Conservation (phyloP, 2,797 vertebrate genomes). For the Peromyscus aztecus region DNA sequence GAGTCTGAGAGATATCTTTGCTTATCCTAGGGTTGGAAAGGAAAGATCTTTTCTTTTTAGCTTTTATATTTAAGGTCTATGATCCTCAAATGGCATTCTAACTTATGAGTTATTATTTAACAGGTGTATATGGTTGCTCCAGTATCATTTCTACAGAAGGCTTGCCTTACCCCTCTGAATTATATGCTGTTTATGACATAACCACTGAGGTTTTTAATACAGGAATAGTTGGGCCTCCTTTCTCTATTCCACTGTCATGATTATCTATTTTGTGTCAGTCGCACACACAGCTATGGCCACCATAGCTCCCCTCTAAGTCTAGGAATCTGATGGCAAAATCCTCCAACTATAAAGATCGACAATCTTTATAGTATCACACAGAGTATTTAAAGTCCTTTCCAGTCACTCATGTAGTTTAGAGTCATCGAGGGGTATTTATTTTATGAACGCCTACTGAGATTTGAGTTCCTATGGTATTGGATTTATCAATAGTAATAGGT, state of each 20-base stretch:
- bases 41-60: not conserved
- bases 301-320: not conserved
- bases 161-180: conserved; percentile 5
- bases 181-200: conserved; percentile 20
- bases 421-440: not conserved
- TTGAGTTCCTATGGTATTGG: not conserved
- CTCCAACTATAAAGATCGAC: not conserved
- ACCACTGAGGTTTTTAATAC: not conserved
- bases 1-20: not conserved
- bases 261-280: not conserved
- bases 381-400: not conserved
- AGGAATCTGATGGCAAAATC: conserved; percentile 6
- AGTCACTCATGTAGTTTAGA: conserved; percentile 1
- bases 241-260: not conserved
- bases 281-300: not conserved
- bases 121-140: not conserved
- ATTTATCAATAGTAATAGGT: conserved; percentile 54
- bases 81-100: not conserved
- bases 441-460: not conserved
- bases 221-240: not conserved
- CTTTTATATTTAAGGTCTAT: conserved; percentile 21
- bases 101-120: not conserved
- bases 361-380: not conserved
- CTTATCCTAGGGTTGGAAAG: not conserved
- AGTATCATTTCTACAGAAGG: not conserved